Percentiles rank a stretch among this genome's conserved stretches.
Conservation (phyloP, 2,888 invertebrate genomes). For the Agriopis marginaria region DNA sequence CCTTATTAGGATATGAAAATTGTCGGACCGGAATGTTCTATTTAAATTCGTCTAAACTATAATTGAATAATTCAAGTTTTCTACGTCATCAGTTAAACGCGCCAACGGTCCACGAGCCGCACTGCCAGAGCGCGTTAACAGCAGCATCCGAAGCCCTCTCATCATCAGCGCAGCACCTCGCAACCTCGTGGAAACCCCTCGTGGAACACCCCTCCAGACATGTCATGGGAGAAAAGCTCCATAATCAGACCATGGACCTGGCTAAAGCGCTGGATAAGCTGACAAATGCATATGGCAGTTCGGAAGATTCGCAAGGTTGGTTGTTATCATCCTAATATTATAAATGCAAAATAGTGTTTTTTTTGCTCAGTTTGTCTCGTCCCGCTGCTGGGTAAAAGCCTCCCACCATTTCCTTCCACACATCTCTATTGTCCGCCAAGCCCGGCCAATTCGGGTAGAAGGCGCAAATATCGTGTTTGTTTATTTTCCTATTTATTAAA, state of each 20-base stretch:
- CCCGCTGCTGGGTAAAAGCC: too few relatives aligned
- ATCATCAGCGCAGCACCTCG: slow-evolving; percentile 57
- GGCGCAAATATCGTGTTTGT: background rate
- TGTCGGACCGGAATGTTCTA: too few relatives aligned
- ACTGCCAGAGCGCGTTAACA: slow-evolving; percentile 72
- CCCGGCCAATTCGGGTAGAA: too few relatives aligned
- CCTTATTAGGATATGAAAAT: too few relatives aligned
- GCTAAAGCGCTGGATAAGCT: slow-evolving; percentile 65
- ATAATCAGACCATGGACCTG: slow-evolving; percentile 54
- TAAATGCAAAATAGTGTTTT: background rate
- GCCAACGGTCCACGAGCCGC: slow-evolving; percentile 68
- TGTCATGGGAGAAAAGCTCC: slow-evolving; percentile 48
- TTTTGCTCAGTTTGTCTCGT: too few relatives aligned
- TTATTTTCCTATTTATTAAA: too few relatives aligned
- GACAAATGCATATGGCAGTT: slow-evolving; percentile 54
- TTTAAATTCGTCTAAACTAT: too few relatives aligned
- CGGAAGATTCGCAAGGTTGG: slow-evolving; percentile 40
- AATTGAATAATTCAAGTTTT: background rate
- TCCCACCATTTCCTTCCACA: too few relatives aligned
- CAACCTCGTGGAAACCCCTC: slow-evolving; percentile 57
- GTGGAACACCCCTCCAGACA: slow-evolving; percentile 53
- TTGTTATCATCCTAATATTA: background rate
- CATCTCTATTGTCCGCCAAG: too few relatives aligned
- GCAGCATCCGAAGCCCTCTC: slow-evolving; percentile 62
- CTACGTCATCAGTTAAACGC: slow-evolving; percentile 62